Percentiles rank a stretch among this genome's conserved stretches.
Conservation (phyloP, 2,797 vertebrate genomes). For the Molothrus ater region DNA sequence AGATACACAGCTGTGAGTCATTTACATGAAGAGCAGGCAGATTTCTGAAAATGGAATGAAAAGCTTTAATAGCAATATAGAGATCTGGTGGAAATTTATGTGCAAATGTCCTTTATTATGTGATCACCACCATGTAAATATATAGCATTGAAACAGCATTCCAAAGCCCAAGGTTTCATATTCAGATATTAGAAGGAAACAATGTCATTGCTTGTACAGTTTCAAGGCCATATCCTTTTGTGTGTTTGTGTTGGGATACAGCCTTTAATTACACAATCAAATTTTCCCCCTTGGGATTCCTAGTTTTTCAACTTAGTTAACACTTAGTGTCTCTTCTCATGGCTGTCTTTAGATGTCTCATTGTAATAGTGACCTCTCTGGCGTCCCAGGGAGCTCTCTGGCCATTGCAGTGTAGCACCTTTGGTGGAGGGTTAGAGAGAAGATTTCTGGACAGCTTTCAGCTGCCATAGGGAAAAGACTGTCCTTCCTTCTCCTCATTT, state of each 20-base stretch:
- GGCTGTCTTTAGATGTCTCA: background rate
- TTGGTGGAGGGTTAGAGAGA: background rate
- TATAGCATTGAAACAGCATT: background rate
- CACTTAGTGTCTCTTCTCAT: background rate
- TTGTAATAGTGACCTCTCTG: fast-evolving
- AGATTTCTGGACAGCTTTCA: background rate
- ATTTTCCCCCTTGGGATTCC: background rate
- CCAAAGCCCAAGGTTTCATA: background rate
- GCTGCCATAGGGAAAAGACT: fast-evolving
- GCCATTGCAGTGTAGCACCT: background rate
- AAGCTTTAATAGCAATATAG: conserved; percentile 7
- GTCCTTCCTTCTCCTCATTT: background rate
- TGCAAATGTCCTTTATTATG: background rate
- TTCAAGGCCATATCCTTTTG: background rate
- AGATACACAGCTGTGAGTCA: conserved; percentile 39
- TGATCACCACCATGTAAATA: background rate
- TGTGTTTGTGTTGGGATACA: background rate
- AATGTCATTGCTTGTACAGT: background rate
- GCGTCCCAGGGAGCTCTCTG: background rate
- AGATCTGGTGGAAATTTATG: background rate
- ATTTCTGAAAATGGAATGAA: background rate
- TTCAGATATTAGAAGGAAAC: background rate
- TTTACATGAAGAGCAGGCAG: conserved; percentile 27
- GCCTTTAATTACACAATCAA: conserved; percentile 9
- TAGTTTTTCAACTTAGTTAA: background rate